Evolutionary conservation across 2,113 vertebrate genomes (phyloP).

Genomic region (Apodemus speciosus): DNA sequence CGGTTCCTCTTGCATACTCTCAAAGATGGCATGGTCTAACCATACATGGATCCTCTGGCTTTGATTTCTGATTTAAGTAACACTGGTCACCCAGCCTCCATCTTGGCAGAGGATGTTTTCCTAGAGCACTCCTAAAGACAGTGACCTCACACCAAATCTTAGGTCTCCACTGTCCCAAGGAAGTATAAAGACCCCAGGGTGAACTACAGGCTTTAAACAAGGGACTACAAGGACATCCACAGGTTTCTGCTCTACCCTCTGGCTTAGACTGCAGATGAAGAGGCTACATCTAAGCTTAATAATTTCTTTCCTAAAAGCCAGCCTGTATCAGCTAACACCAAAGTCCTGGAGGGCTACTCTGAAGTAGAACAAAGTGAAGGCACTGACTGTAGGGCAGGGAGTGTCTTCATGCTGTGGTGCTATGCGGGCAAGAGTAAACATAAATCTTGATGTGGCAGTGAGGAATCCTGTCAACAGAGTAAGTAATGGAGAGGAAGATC

Average conservation of each 20-base stretch:
- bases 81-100: background rate
- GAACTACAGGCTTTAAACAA: background rate
- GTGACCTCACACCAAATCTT: background rate
- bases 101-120: background rate
- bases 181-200: background rate
- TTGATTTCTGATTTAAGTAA: background rate
- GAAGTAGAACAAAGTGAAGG: background rate
- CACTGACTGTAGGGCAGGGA: rapidly evolving
- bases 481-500: background rate
- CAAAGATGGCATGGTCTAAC: background rate
- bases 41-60: background rate
- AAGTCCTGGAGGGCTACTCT: background rate
- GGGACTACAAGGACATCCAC: background rate
- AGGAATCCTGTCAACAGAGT: background rate
- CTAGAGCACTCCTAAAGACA: background rate
- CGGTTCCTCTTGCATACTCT: background rate
- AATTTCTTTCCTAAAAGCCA: no score
- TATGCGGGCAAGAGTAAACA: background rate
- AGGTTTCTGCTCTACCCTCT: background rate
- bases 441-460: background rate
- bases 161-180: background rate
- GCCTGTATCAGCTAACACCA: no score
- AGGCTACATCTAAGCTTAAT: background rate
- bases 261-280: background rate
- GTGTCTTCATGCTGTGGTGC: rapidly evolving